phyloP scores from a whole-genome alignment of 2,797 vertebrate genomes.

The Emydoidea blandingii region DNA sequence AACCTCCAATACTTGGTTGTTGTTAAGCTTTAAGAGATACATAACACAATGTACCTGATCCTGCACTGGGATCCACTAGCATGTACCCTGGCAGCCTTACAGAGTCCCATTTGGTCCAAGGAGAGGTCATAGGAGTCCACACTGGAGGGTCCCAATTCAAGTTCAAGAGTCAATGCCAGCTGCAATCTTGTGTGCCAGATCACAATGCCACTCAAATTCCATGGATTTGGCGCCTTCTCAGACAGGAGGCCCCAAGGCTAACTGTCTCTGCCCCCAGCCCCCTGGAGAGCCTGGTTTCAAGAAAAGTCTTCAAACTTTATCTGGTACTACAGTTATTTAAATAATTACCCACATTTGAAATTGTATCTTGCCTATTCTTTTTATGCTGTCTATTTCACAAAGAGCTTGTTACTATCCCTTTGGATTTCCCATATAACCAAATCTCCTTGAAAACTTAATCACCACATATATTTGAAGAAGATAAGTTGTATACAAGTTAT shows the following conservation, averaged over 20 bases:
- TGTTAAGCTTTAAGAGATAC: neutral
- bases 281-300: neutral
- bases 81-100: neutral
- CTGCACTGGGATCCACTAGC: neutral
- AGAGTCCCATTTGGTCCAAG: neutral
- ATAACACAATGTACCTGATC: neutral
- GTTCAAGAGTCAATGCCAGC: neutral
- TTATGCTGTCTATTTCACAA: neutral
- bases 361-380: neutral
- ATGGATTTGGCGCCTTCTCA: neutral
- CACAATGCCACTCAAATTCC: neutral
- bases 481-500: neutral
- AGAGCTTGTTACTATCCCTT: neutral
- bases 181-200: neutral
- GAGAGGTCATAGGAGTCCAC: neutral
- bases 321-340: neutral
- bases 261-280: neutral
- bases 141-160: neutral
- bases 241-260: neutral
- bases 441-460: neutral
- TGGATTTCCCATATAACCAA: neutral
- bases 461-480: neutral
- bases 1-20: neutral
- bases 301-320: neutral
- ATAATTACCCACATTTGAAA: neutral